These are phyloP conservation scores for Myodes glareolus DNA, from an alignment of 2,113 vertebrate genomes.

Conservation along the genomic window DNA sequence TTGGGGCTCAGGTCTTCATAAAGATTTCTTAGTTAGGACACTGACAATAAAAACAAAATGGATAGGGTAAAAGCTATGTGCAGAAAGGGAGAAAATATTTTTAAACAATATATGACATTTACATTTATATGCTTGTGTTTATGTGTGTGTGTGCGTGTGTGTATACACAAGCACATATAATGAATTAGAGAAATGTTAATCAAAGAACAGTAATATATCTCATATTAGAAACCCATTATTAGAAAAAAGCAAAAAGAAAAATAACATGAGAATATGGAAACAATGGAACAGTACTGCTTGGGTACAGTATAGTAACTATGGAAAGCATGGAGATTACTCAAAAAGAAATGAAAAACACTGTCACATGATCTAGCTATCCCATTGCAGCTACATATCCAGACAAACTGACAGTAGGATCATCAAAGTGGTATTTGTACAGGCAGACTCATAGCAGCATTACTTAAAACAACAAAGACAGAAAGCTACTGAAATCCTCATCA, in stretches of 20 bases:
- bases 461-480: not conserved
- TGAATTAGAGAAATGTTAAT: not conserved
- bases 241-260: not conserved
- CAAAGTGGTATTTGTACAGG: not conserved
- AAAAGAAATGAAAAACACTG: not conserved
- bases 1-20: not conserved
- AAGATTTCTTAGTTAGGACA: not conserved
- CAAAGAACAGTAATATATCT: not conserved
- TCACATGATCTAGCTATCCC: not conserved
- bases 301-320: not conserved
- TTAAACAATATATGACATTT: not conserved
- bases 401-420: not conserved
- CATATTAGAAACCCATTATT: not conserved
- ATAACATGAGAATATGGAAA: not conserved
- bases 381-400: not conserved
- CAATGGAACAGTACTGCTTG: not conserved
- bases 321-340: not conserved
- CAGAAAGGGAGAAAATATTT: not conserved
- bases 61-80: not conserved
- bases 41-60: not conserved
- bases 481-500: not conserved
- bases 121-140: not conserved
- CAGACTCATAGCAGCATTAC: not conserved
- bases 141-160: not conserved
- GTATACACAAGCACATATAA: not conserved